Base-by-base conservation (phyloP, 2,113 vertebrate genomes). In the Dolichotis patagonum region DNA sequence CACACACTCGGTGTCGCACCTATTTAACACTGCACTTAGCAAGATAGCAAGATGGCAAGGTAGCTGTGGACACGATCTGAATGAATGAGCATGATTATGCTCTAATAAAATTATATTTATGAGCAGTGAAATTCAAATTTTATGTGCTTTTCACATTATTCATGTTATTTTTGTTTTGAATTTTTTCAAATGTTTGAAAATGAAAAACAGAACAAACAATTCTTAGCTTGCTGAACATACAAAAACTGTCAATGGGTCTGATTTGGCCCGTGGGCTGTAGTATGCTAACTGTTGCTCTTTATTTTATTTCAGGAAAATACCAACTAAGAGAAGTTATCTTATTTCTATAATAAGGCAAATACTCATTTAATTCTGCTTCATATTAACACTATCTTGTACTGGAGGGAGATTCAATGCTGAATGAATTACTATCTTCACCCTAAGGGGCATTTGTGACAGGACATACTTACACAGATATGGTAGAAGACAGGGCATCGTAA, bases 171-270 rank as follows among this genome's bases (percentile, higher is more conserved):
- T 91, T 91, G 10, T 56, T 88, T 93, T n/a, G 84, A 32, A 4
- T 10, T 69, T 93, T 82, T 54, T 12, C 96, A 87, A 32, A 4
- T 10, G 75, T 93, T 82, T 54, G 17, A 96, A 95, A 96, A 93
- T 14, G 38, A 35, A 60, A 85, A 80, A 8, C 14, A 26, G 41
- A 20, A 10, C n/a, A 38, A 80, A 78, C 5, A 22, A 88, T 46
- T 85, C 28, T 94, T 41, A 43, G n/a, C 20, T 92, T 52, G 71
- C 32, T 85, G 35, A 4, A 3, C 14, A 69, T 85, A 92, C 4
- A 41, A 16, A 83, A 77, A 46, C 26, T 85, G 24, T 16, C 28
- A 58, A 0, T 6, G 22, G 73, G 22, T 82, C 49, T 71, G 38
- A 60, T 67, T 30, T 93, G n/a, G 19, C 28, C 32, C 32, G 22